Evolutionary conservation across 2,888 invertebrate species (phyloP).

Genomic region (Amphipyra tragopoginis): DNA sequence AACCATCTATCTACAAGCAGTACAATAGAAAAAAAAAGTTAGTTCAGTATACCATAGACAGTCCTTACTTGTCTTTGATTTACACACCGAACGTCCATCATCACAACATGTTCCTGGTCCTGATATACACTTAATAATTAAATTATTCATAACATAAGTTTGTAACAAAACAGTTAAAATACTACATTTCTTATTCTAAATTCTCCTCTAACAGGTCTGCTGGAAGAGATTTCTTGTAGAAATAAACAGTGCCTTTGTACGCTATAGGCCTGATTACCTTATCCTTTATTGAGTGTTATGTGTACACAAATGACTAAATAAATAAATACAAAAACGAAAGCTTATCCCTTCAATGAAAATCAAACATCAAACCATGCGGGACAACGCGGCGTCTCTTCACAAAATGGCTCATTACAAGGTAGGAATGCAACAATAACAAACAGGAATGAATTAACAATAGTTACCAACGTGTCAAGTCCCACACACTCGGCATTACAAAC

Average conservation of each 20-base stretch:
- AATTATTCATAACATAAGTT: too few relatives aligned
- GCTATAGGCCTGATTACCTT: too few relatives aligned
- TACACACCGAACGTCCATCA: too few relatives aligned
- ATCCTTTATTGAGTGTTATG: too few relatives aligned
- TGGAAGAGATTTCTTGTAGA: too few relatives aligned
- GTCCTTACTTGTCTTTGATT: too few relatives aligned
- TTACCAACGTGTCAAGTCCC: conserved; percentile 88
- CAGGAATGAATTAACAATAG: conserved; percentile 85
- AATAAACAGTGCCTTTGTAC: too few relatives aligned
- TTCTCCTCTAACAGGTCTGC: too few relatives aligned
- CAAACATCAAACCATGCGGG: conserved; percentile 46
- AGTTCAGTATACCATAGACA: too few relatives aligned
- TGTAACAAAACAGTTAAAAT: neutral
- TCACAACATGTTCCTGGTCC: conserved; percentile 21
- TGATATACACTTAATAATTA: conserved; percentile 4
- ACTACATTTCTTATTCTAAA: too few relatives aligned
- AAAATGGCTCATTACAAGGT: conserved; percentile 60
- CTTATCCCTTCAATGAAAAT: conserved; percentile 52
- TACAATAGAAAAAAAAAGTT: too few relatives aligned
- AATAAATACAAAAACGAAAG: conserved; percentile 18
- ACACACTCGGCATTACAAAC: conserved; percentile 89
- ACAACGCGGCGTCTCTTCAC: conserved; percentile 59
- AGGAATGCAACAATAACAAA: conserved; percentile 83
- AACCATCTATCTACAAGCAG: too few relatives aligned
- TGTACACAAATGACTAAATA: conserved; percentile 2